phyloP scores from a whole-genome alignment of 2,888 invertebrate genomes.

The Brenthis hecate region DNA sequence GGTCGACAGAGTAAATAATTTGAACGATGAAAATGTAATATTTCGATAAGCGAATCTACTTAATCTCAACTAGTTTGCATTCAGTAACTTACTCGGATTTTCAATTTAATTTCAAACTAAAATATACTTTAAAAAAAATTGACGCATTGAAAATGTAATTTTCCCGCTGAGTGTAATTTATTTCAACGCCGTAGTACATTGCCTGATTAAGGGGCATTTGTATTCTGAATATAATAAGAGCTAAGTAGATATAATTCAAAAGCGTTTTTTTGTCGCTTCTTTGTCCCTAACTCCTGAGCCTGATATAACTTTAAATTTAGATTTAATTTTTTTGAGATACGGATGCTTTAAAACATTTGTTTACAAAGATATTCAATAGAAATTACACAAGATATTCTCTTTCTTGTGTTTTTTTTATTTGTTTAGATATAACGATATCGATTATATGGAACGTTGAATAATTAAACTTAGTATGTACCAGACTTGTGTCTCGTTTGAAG shows the following conservation, averaged over 20 bases:
- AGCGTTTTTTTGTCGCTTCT: slow-evolving; percentile 18
- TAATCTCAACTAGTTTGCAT: slow-evolving; percentile 17
- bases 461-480: too few species aligned
- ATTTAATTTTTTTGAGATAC: background rate
- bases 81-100: slow-evolving; percentile 2
- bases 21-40: slow-evolving; percentile 18
- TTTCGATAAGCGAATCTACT: slow-evolving; percentile 8
- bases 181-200: slow-evolving; percentile 26
- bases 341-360: too few species aligned
- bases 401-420: too few species aligned
- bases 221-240: slow-evolving; percentile 32
- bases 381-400: too few species aligned
- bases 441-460: too few species aligned
- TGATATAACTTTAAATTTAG: background rate
- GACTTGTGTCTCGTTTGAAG: too few species aligned
- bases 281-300: background rate
- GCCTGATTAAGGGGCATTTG: slow-evolving; percentile 35
- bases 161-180: slow-evolving; percentile 29
- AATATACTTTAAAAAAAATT: slow-evolving; percentile 20
- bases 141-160: slow-evolving; percentile 23
- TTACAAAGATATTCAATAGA: too few species aligned
- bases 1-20: background rate
- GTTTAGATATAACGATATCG: too few species aligned
- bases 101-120: slow-evolving; percentile 16
- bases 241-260: slow-evolving; percentile 32